These are phyloP conservation scores for Sinocyclocheilus maitianheensis DNA, from an alignment of 2,113 vertebrate species.

Conservation along the genomic window DNA sequence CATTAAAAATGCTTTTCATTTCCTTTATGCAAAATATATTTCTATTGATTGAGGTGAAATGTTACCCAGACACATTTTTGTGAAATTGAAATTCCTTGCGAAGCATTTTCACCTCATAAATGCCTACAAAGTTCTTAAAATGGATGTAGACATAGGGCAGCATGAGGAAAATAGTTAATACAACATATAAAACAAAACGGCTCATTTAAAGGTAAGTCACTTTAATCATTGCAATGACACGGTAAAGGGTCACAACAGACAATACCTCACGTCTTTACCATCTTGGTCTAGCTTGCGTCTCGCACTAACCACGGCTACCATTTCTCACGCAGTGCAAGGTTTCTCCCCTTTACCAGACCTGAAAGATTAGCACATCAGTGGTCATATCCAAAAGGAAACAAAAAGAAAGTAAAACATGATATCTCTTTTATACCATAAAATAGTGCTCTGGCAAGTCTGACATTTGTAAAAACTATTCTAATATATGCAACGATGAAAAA, in stretches of 20 bases:
- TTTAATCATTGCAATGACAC: slow-evolving; percentile 66
- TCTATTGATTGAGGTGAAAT: not conserved
- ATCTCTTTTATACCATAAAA: slow-evolving; percentile 26
- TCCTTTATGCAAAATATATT: not conserved
- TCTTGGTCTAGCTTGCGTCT: slow-evolving; percentile 49
- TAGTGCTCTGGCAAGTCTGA: not conserved
- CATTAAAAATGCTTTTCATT: not conserved
- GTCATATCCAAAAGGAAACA: slow-evolving; percentile 52
- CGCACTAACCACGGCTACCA: slow-evolving; percentile 48
- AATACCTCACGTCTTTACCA: slow-evolving; percentile 57
- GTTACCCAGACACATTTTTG: not conserved
- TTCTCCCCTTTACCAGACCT: slow-evolving; percentile 46
- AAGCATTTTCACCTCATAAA: not conserved
- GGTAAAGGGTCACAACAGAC: slow-evolving; percentile 48
- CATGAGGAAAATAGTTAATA: not conserved
- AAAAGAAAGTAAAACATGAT: slow-evolving; percentile 45
- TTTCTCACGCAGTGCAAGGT: slow-evolving; percentile 58
- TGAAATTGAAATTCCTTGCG: not conserved
- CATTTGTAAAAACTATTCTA: slow-evolving; percentile 28
- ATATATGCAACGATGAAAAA: slow-evolving; percentile 3
- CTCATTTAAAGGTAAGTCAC: slow-evolving; percentile 50
- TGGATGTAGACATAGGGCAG: no score
- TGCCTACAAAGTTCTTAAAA: no score
- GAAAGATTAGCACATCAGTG: slow-evolving; percentile 57
- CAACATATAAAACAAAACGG: not conserved